Evolutionary conservation across 1,140 invertebrate genomes (phyloP).

Genomic region (Camponotus pennsylvanicus): DNA sequence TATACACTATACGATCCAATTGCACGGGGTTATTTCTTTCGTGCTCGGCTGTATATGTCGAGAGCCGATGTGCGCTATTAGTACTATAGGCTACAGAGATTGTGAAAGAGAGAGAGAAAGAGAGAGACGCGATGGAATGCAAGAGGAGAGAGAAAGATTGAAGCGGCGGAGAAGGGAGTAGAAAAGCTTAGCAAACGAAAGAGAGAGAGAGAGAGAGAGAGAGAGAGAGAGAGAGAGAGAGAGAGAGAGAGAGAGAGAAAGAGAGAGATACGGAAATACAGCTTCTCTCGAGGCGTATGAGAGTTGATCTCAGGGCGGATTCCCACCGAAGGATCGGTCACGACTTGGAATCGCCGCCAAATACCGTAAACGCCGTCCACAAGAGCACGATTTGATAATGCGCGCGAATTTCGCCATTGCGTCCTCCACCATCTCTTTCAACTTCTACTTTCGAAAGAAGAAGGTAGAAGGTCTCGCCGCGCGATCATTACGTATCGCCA

Average conservation of each 20-base stretch:
- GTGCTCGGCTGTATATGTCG: background rate
- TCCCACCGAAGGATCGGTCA: constrained; percentile 84
- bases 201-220: no score
- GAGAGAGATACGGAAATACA: constrained; percentile 62
- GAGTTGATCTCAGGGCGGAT: constrained; percentile 86
- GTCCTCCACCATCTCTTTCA: background rate
- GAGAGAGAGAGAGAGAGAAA: constrained; percentile 19
- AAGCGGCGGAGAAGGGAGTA: background rate
- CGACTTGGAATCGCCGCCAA: constrained; percentile 77
- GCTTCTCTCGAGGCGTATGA: constrained; percentile 80
- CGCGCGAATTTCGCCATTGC: constrained; percentile 76
- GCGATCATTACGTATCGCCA: constrained; percentile 67
- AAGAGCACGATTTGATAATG: constrained; percentile 80
- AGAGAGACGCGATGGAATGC: constrained; percentile 17
- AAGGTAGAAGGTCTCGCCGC: background rate
- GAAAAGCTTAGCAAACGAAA: constrained; percentile 18
- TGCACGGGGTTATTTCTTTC: constrained; percentile 25
- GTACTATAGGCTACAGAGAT: constrained; percentile 35
- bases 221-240: no score
- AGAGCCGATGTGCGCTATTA: constrained; percentile 46
- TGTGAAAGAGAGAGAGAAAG: constrained; percentile 6
- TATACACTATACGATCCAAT: constrained; percentile 39
- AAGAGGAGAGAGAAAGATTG: constrained; percentile 8
- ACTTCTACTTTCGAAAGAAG: constrained; percentile 2
- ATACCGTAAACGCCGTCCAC: constrained; percentile 66